These are phyloP conservation scores for Ctenodactylus gundi DNA, from an alignment of 2,113 vertebrate species.

Conservation along the genomic window DNA sequence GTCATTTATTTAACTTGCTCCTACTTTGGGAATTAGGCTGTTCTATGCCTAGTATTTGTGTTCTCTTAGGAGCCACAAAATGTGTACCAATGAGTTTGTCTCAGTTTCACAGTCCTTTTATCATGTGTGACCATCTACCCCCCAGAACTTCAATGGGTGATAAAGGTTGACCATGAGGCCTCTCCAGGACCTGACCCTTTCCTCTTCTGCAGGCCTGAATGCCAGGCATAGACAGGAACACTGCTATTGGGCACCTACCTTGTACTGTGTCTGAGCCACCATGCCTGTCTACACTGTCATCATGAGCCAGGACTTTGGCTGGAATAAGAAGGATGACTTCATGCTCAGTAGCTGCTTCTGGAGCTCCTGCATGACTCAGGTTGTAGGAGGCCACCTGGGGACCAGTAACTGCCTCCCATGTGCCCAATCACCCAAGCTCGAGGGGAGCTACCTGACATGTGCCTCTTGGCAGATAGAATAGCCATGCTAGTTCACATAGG, in stretches of 20 bases:
- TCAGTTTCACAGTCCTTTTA: neutral
- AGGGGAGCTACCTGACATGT: neutral
- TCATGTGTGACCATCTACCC: accelerated
- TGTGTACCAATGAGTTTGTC: neutral
- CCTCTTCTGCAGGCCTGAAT: conserved; percentile 85
- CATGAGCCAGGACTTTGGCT: conserved; percentile 91
- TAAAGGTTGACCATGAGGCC: neutral
- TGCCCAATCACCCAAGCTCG: neutral
- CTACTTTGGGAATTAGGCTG: accelerated
- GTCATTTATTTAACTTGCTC: accelerated
- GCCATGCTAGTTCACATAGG: too few species aligned
- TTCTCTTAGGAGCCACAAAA: neutral
- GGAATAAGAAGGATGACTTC: conserved; percentile 94
- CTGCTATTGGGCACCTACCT: conserved; percentile 95
- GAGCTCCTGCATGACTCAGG: conserved; percentile 97
- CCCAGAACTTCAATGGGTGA: too few species aligned
- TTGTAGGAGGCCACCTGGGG: conserved; percentile 94
- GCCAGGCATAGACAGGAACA: conserved; percentile 89
- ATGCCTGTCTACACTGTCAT: conserved; percentile 92
- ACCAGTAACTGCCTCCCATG: conserved; percentile 77
- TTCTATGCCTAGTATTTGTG: accelerated
- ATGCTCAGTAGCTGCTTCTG: conserved; percentile 98
- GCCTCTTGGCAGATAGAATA: neutral
- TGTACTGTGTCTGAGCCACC: conserved; percentile 93
- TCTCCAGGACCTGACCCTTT: neutral